Conservation (phyloP, 2,888 invertebrate genomes). For the Aphelenchoides bicaudatus region DNA sequence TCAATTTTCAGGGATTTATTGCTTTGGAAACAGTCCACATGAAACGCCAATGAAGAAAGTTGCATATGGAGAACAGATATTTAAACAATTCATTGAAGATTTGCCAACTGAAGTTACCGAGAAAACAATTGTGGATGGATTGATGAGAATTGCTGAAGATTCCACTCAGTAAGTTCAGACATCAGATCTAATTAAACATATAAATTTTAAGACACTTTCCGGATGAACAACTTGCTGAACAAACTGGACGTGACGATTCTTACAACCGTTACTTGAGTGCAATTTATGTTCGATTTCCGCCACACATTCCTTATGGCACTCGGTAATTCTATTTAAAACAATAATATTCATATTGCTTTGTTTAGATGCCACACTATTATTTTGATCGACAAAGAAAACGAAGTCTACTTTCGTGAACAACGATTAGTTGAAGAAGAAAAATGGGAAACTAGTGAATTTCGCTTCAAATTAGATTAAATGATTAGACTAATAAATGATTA, state of each 20-base stretch:
- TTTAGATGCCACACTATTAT: conserved; percentile 36
- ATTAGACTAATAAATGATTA: no score
- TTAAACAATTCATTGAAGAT: conserved; percentile 18
- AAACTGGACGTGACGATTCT: conserved; percentile 30
- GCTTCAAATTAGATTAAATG: conserved; percentile 3
- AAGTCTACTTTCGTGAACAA: conserved; percentile 31
- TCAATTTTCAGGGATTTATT: conserved; percentile 23
- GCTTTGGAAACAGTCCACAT: conserved; percentile 43
- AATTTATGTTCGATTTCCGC: conserved; percentile 33
- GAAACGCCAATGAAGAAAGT: conserved; percentile 40
- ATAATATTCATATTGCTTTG: no score
- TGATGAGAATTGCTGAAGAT: conserved; percentile 36
- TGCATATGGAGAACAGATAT: conserved; percentile 32
- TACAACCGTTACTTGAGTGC: conserved; percentile 30
- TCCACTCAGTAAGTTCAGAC: conserved; percentile 25
- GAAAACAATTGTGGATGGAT: conserved; percentile 24
- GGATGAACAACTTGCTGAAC: conserved; percentile 36
- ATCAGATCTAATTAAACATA: conserved; percentile 18
- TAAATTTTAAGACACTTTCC: conserved; percentile 37
- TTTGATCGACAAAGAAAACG: conserved; percentile 35
- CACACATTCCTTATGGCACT: conserved; percentile 21
- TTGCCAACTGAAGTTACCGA: conserved; percentile 13
- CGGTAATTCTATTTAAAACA: conserved; percentile 14
- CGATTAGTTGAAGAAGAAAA: conserved; percentile 26
- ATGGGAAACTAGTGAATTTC: conserved; percentile 11